A percentile compares a stretch with the other conserved stretches of the same genome.
Evolutionary conservation across 1,140 invertebrate genomes (phyloP).

Genomic region (Drosophila ironensis): DNA sequence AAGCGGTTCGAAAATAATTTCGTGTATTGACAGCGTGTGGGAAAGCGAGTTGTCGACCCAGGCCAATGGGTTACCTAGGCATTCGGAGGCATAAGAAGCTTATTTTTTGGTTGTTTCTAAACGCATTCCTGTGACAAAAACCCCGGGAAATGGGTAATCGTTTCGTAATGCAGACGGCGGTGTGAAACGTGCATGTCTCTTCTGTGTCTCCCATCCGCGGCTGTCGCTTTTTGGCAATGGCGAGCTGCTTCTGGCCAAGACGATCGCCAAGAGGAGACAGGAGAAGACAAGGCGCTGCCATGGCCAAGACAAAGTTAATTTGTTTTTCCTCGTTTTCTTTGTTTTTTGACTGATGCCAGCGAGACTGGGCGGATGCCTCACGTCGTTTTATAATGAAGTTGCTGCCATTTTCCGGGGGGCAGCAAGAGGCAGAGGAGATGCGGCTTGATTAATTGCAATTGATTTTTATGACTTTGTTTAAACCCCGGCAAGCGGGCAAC

Average conservation of each 20-base stretch:
- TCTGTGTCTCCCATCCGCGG: slow-evolving; percentile 1
- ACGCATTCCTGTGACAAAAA: slow-evolving; percentile 5
- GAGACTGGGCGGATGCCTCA: slow-evolving; percentile 31
- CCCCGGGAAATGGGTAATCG: background rate
- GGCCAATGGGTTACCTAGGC: background rate
- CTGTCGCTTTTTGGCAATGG: background rate
- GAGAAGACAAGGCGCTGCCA: slow-evolving; percentile 28
- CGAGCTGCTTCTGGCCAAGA: slow-evolving; percentile 17
- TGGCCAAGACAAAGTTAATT: slow-evolving; percentile 35
- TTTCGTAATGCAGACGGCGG: slow-evolving; percentile 17
- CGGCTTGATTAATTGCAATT: slow-evolving; percentile 68
- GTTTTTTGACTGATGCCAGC: slow-evolving; percentile 21
- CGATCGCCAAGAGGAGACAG: too few species aligned
- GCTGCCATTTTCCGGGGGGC: slow-evolving; percentile 4
- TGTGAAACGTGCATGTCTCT: slow-evolving; percentile 11
- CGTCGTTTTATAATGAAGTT: slow-evolving; percentile 45
- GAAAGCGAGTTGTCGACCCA: slow-evolving; percentile 14
- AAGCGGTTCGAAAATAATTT: slow-evolving; percentile 31
- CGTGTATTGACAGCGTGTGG: slow-evolving; percentile 48
- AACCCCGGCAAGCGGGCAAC: slow-evolving; percentile 13
- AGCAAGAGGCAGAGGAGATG: background rate
- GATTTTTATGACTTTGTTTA: slow-evolving; percentile 67
- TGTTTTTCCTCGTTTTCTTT: slow-evolving; percentile 24
- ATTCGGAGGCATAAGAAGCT: slow-evolving; percentile 43
- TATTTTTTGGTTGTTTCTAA: slow-evolving; percentile 5